phyloP scores from a whole-genome alignment of 2,797 vertebrate genomes.

The Gambusia yucatana region DNA sequence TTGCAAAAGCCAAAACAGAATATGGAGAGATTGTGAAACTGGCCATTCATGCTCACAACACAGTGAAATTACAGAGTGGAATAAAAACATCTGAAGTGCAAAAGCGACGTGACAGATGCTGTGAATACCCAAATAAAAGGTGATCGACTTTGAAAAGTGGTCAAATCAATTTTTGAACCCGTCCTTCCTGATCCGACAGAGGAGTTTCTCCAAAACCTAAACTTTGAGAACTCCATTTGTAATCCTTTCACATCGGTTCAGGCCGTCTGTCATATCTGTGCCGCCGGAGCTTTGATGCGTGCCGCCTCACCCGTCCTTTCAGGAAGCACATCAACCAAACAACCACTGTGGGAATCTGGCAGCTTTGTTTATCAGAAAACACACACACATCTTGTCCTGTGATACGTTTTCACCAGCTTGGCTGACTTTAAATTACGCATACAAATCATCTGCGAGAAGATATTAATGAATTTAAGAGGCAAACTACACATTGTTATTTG shows the following conservation, averaged over 20 bases:
- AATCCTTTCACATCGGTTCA: conserved; percentile 49
- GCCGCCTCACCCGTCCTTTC: conserved; percentile 11
- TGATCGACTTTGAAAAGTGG: background rate
- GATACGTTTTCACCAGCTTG: conserved; percentile 13
- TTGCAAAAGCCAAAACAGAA: background rate
- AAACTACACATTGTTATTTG: conserved; percentile 37
- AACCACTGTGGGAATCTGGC: conserved; percentile 17
- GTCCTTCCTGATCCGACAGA: conserved; percentile 25
- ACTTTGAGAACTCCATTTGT: conserved; percentile 43
- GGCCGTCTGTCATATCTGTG: conserved; percentile 36
- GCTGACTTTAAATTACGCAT: conserved; percentile 33
- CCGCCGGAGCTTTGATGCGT: conserved; percentile 47
- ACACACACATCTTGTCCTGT: conserved; percentile 15
- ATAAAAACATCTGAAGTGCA: background rate
- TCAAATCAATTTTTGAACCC: conserved; percentile 7
- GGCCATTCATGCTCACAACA: background rate
- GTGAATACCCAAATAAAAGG: background rate
- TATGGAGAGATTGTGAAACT: background rate
- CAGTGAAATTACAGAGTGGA: background rate
- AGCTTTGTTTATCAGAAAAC: conserved; percentile 40
- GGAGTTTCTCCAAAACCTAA: conserved; percentile 45
- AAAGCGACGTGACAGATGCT: background rate
- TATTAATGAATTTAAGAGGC: conserved; percentile 29
- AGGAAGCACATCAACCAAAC: conserved; percentile 30
- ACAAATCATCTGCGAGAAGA: conserved; percentile 28